Evolutionary conservation across 2,888 invertebrate species (phyloP).

Genomic region (Ormyrus nitidulus): DNA sequence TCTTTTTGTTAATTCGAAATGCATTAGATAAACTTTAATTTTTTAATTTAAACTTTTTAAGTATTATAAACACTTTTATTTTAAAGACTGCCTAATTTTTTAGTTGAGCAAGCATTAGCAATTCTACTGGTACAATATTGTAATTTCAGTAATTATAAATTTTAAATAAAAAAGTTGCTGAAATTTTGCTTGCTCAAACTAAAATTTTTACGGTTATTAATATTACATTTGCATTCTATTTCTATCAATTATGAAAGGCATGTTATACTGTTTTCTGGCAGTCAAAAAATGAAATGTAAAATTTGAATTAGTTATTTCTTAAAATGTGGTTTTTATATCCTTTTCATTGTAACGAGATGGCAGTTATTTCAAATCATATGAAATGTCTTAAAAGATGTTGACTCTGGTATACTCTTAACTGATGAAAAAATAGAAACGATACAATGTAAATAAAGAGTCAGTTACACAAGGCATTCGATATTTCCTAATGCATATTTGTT

Average conservation of each 20-base stretch:
- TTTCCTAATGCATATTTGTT: constrained; percentile 36
- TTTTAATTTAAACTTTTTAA: constrained; percentile 23
- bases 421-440: too few relatives aligned
- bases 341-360: too few relatives aligned
- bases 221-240: constrained; percentile 45
- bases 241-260: neutral
- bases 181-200: neutral
- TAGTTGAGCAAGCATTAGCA: neutral
- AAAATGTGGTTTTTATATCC: too few relatives aligned
- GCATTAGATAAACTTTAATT: constrained; percentile 31
- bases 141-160: constrained; percentile 6
- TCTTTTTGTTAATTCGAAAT: constrained; percentile 46
- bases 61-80: constrained; percentile 30
- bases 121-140: neutral
- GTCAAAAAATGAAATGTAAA: too few relatives aligned
- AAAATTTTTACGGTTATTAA: constrained; percentile 16
- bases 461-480: constrained; percentile 33
- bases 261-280: too few relatives aligned
- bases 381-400: too few relatives aligned
- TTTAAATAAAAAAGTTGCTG: neutral
- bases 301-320: too few relatives aligned
- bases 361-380: too few relatives aligned
- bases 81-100: constrained; percentile 14
- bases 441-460: constrained; percentile 10
- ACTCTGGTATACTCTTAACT: too few relatives aligned